Base-by-base conservation (phyloP, 2,888 invertebrate species). In the Chloroclysta siterata region DNA sequence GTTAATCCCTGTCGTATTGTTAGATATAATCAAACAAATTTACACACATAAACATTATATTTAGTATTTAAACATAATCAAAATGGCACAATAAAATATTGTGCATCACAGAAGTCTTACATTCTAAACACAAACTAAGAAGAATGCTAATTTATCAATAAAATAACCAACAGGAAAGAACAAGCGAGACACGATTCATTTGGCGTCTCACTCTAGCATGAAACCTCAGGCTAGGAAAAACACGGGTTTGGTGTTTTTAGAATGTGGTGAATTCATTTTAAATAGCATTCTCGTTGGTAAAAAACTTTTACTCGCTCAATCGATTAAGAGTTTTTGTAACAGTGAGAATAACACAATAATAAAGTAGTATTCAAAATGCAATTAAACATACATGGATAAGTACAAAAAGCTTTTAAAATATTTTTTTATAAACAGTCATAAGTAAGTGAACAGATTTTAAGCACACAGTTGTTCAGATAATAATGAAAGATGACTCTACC, bases 91-190 rank as follows among this genome's bases (percentile, higher is more conserved):
- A 58, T 51, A 15, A 47, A 17, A n/a, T 50, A 53, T 60, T 56
- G 60, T 65, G 65, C 65, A 61, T 61, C 53, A 63, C 59, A 66
- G 54, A 60, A 60, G 42, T 66, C 62, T 63, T 60, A 60, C 3
- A 39, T 13, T 52, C 60, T 63, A 62, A 54, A 52, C 47, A 54
- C 51, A 58, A 46, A 39, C 57, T 59, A 60, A 8, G 10, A 46
- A 56, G 52, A 17, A 53, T 39, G 47, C 28, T 54, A 39, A 55
- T 39, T 39, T 17, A 46, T 28, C 13, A 51, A 53, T 39, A 0
- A 28, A 48, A 53, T 53, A 39, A 39, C 36, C 36, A 14, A 42
- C 14, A 14, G 6, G 14, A 14, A 14, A 10, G 7, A 14, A 42
- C 6, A 14, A 42, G 5, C 14, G 14, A 42, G 14, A 14, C 14